A percentile compares a stretch with the other conserved stretches of the same genome.
Evolutionary conservation across 2,797 vertebrate species (phyloP).

Genomic region (Brachyalestes nurse): DNA sequence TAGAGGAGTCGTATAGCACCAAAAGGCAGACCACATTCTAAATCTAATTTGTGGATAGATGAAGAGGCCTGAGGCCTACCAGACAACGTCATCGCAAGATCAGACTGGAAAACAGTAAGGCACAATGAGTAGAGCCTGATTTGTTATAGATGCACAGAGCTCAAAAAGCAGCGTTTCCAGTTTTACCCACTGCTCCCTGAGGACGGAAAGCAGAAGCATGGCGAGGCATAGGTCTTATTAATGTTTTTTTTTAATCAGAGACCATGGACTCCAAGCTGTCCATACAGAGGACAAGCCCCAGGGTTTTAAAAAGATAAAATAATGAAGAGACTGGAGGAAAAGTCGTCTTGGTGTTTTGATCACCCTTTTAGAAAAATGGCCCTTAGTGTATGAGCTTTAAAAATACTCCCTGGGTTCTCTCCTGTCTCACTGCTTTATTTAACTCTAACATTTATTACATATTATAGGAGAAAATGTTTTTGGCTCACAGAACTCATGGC

Average conservation of each 20-base stretch:
- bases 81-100: not conserved
- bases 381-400: not conserved
- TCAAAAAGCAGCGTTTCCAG: not conserved
- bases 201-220: not conserved
- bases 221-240: not conserved
- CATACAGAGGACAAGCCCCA: constrained; percentile 5
- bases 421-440: not conserved
- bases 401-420: not conserved
- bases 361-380: not conserved
- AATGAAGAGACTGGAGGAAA: not conserved
- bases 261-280: not conserved
- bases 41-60: constrained; percentile 1
- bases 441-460: not conserved
- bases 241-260: constrained; percentile 11
- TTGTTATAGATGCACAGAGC: not conserved
- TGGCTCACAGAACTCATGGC: not conserved
- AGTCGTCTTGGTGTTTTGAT: not conserved
- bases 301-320: not conserved
- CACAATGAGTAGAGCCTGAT: not conserved
- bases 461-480: not conserved
- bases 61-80: not conserved
- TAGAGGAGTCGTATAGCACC: not conserved
- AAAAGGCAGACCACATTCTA: not conserved
- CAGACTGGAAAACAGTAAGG: not conserved
- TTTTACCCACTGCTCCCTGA: not conserved